phyloP scores from a whole-genome alignment of 2,888 invertebrate genomes.

The Leptothorax acervorum region DNA sequence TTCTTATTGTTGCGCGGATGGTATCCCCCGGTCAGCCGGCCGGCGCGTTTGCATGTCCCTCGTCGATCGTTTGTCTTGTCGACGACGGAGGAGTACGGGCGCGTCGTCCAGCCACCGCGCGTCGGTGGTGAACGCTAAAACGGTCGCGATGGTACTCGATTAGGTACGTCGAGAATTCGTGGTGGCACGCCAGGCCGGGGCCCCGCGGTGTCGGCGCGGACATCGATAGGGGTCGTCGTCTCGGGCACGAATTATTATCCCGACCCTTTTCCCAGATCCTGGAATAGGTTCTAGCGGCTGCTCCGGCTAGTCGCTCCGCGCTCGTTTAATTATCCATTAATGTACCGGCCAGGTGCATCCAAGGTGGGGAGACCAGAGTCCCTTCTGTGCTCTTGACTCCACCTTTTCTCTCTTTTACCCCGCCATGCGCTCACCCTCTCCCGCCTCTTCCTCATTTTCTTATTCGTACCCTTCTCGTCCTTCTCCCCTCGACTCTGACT shows the following conservation, averaged over 20 bases:
- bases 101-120: slow-evolving; percentile 60
- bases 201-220: slow-evolving; percentile 25
- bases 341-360: slow-evolving; percentile 50
- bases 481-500: background rate
- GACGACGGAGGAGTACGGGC: slow-evolving; percentile 62
- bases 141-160: slow-evolving; percentile 43
- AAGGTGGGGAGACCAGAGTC: slow-evolving; percentile 2
- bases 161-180: slow-evolving; percentile 75
- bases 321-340: slow-evolving; percentile 73
- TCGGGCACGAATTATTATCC: slow-evolving; percentile 72
- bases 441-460: background rate
- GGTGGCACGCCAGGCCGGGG: slow-evolving; percentile 65
- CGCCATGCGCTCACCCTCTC: background rate
- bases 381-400: background rate
- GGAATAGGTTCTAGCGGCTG: slow-evolving; percentile 68
- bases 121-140: slow-evolving; percentile 45
- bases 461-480: background rate
- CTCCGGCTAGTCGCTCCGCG: slow-evolving; percentile 50
- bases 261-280: slow-evolving; percentile 62
- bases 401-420: background rate
- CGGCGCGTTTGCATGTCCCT: slow-evolving; percentile 75
- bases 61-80: slow-evolving; percentile 78
- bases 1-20: slow-evolving; percentile 77
- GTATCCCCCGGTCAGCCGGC: slow-evolving; percentile 27
- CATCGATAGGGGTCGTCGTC: slow-evolving; percentile 31